Conservation (phyloP, 1,140 invertebrate species). For the Tetragonula clypearis region DNA sequence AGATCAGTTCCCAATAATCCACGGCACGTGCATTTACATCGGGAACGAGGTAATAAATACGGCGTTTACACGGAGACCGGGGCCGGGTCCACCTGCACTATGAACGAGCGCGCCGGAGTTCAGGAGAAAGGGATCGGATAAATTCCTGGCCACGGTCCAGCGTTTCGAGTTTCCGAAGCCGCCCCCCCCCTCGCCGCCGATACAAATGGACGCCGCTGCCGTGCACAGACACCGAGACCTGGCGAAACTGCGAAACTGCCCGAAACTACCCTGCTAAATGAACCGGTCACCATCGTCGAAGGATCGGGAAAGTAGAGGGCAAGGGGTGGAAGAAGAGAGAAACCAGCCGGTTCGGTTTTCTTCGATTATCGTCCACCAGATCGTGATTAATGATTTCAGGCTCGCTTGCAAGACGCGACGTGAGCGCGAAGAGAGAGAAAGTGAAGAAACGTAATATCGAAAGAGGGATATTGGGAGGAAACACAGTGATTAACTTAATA, state of each 20-base stretch:
- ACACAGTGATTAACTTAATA: too few species aligned
- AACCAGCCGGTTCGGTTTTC: not conserved
- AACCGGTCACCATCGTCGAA: constrained; percentile 30
- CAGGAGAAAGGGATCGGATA: constrained; percentile 59
- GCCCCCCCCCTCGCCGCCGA: constrained; percentile 55
- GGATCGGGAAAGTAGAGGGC: not conserved
- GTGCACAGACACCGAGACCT: constrained; percentile 39
- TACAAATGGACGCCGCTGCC: constrained; percentile 71
- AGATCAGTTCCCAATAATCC: constrained; percentile 75
- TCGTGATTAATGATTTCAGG: constrained; percentile 17
- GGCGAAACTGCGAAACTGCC: constrained; percentile 70
- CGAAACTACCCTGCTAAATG: constrained; percentile 65
- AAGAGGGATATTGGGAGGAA: not conserved
- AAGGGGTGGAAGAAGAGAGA: not conserved
- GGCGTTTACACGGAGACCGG: constrained; percentile 62
- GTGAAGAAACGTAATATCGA: not conserved
- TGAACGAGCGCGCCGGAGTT: not conserved
- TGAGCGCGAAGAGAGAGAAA: too few species aligned
- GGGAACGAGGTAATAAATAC: constrained; percentile 73
- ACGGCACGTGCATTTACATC: constrained; percentile 73
- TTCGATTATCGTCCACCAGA: not conserved
- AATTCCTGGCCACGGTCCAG: constrained; percentile 75
- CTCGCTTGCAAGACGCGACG: too few species aligned
- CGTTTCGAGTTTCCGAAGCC: constrained; percentile 65
- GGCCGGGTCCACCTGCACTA: constrained; percentile 65